Conservation (phyloP, 2,113 vertebrate genomes). For the Platichthys flesus region DNA sequence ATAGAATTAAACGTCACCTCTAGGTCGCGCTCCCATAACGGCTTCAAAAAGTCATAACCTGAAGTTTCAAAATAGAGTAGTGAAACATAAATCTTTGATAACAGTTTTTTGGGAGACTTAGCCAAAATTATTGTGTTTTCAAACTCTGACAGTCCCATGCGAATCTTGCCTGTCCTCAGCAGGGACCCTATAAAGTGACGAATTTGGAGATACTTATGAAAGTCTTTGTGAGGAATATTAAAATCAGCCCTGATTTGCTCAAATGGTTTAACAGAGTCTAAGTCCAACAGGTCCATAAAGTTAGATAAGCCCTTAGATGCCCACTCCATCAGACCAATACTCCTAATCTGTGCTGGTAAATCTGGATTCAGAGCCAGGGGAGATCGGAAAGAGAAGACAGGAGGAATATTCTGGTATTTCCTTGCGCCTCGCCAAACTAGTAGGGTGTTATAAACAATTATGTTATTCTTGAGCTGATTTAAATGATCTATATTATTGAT, state of each 20-base stretch:
- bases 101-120: neutral
- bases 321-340: neutral
- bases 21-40: neutral
- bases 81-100: neutral
- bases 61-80: neutral
- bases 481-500: neutral
- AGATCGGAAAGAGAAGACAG: too few relatives aligned
- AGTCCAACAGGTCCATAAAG: neutral
- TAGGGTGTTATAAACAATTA: constrained; percentile 3
- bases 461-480: neutral
- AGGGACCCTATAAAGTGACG: neutral
- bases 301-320: neutral
- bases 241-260: neutral
- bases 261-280: neutral
- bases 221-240: neutral
- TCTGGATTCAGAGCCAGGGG: neutral
- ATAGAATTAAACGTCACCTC: neutral
- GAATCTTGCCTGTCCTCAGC: neutral
- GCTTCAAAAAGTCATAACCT: neutral
- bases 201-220: neutral
- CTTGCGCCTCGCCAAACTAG: neutral
- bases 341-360: too few relatives aligned
- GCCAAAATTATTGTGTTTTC: neutral
- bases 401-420: neutral
- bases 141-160: neutral